Conservation (phyloP, 2,113 vertebrate genomes). For the Oryctolagus cuniculus region DNA sequence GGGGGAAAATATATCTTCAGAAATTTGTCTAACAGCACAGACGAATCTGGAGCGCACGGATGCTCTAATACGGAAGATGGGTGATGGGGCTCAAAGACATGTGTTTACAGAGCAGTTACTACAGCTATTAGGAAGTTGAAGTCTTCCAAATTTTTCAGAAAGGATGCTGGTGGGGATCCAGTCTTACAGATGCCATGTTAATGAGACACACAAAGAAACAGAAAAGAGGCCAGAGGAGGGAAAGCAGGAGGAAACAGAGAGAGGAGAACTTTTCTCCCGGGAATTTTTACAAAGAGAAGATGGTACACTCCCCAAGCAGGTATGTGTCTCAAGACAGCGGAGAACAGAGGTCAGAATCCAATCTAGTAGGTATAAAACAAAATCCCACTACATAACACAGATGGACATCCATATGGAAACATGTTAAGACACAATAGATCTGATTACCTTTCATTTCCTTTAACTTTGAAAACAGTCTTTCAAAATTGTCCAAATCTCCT, state of each 20-base stretch:
- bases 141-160: conserved; percentile 56
- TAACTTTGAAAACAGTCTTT: conserved; percentile 96
- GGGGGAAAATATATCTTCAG: conserved; percentile 71
- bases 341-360: neutral
- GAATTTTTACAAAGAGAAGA: conserved; percentile 29
- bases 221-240: neutral
- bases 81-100: conserved; percentile 41
- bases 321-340: neutral
- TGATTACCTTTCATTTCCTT: conserved; percentile 98
- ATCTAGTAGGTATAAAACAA: neutral
- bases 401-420: neutral
- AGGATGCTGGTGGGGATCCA: conserved; percentile 21
- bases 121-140: conserved; percentile 15
- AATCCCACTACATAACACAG: neutral
- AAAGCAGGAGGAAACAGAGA: conserved; percentile 27
- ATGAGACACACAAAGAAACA: conserved; percentile 44
- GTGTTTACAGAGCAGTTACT: conserved; percentile 26
- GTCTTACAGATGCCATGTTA: conserved; percentile 52
- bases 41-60: neutral
- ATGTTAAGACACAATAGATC: neutral
- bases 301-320: neutral
- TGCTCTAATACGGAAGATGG: conserved; percentile 26
- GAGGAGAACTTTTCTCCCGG: neutral
- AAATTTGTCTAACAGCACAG: conserved; percentile 49
- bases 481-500: conserved; percentile 96